Percentiles rank a stretch among this genome's conserved stretches.
Conservation (phyloP, 2,888 invertebrate genomes). For the Chironomus tentans region DNA sequence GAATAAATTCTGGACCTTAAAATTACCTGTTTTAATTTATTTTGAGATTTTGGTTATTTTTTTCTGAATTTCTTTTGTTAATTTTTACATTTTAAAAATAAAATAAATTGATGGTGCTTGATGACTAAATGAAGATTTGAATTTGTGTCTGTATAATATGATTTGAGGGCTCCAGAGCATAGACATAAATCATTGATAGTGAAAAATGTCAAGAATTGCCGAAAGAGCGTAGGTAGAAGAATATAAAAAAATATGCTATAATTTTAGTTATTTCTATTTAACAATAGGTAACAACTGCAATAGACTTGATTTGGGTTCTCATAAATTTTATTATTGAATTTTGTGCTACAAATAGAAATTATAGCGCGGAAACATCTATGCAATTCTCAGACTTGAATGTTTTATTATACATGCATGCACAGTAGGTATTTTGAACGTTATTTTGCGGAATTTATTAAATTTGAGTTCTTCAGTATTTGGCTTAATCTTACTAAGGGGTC, state of each 20-base stretch:
- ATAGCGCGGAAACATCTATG: constrained; percentile 5
- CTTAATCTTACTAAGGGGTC: too few relatives aligned
- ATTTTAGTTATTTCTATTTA: neutral
- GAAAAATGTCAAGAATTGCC: constrained; percentile 21
- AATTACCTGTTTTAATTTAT: constrained; percentile 26
- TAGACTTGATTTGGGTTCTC: neutral
- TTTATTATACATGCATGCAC: too few relatives aligned
- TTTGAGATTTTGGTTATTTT: neutral
- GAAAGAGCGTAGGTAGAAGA: neutral
- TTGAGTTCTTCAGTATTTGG: too few relatives aligned
- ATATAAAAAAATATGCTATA: neutral
- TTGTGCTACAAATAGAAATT: neutral
- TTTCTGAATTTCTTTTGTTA: constrained; percentile 10
- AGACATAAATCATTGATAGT: constrained; percentile 26
- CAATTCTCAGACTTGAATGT: neutral
- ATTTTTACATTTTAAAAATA: neutral
- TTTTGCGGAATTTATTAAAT: too few relatives aligned
- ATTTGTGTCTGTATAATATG: constrained; percentile 14
- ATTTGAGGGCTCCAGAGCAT: neutral
- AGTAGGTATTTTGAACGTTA: too few relatives aligned
- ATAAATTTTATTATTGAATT: neutral
- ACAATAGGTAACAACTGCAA: constrained; percentile 1
- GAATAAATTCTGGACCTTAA: neutral
- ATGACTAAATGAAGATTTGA: constrained; percentile 26
- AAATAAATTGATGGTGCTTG: constrained; percentile 20